Percentiles rank a stretch among this genome's conserved stretches.
Evolutionary conservation across 37 sponge, comb jelly and placozoan species (phyloP).

Genomic region (Dysidea cf. avara): DNA sequence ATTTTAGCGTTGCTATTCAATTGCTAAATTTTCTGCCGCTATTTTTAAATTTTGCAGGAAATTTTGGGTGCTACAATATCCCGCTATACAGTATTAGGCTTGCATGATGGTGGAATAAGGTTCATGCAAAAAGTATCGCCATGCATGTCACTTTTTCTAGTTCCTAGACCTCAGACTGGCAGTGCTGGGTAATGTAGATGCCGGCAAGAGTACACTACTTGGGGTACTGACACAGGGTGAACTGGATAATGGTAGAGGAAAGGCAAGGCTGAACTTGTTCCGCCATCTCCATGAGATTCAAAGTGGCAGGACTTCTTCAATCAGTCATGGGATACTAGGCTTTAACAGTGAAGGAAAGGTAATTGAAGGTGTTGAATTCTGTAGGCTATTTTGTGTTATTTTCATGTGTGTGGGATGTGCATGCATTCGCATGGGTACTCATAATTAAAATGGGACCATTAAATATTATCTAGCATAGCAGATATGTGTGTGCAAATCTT

Average conservation of each 20-base stretch:
- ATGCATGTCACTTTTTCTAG: constrained; percentile 20
- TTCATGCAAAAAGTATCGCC: background rate
- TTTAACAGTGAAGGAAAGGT: constrained; percentile 87
- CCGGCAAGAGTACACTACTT: constrained; percentile 94
- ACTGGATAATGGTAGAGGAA: constrained; percentile 96
- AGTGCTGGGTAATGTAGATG: constrained; percentile 91
- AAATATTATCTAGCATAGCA: too few relatives aligned
- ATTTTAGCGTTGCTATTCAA: too few relatives aligned
- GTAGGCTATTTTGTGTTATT: too few relatives aligned
- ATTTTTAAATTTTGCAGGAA: too few relatives aligned
- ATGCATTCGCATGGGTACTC: too few relatives aligned
- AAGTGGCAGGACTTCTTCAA: constrained; percentile 91
- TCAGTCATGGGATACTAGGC: constrained; percentile 94
- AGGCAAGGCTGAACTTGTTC: constrained; percentile 92
- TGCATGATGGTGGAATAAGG: background rate
- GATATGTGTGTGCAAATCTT: too few relatives aligned
- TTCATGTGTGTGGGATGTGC: too few relatives aligned
- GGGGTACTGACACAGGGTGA: constrained; percentile 98
- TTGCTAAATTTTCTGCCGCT: too few relatives aligned
- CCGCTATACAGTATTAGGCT: background rate
- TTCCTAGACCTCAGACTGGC: constrained; percentile 90
- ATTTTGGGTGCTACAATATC: background rate
- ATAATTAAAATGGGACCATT: too few relatives aligned
- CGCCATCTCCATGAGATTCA: constrained; percentile 97
- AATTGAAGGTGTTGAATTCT: too few relatives aligned